Evolutionary conservation across 2,888 invertebrate genomes (phyloP).

Genomic region (Polymixis flavicincta): DNA sequence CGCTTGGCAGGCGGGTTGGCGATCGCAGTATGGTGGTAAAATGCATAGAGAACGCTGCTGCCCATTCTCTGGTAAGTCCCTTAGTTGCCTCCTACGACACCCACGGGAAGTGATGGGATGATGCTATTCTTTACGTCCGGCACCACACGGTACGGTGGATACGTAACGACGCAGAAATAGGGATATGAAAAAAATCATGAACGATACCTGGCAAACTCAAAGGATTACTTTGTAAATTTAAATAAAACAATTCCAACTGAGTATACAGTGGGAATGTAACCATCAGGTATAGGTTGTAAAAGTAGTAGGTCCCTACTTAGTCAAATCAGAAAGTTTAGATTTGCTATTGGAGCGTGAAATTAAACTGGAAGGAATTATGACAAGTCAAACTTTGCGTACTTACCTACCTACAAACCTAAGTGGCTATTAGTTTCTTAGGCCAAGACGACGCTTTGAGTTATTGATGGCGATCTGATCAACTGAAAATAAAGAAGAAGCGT

Average conservation of each 20-base stretch:
- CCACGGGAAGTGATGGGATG: no score
- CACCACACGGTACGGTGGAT: no score
- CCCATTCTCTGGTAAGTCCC: no score
- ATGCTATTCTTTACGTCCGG: no score
- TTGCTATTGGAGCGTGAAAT: conserved; percentile 19
- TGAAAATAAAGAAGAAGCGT: no score
- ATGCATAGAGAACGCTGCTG: no score
- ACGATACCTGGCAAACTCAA: background rate
- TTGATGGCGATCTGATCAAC: background rate
- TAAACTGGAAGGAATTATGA: conserved; percentile 8
- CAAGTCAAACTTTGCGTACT: background rate
- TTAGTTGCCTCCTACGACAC: no score
- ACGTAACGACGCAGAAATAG: background rate
- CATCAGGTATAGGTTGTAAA: background rate
- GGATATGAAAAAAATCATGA: background rate
- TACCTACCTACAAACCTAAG: background rate
- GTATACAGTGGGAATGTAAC: background rate
- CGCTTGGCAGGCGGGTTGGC: no score
- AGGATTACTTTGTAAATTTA: background rate
- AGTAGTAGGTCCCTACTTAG: background rate
- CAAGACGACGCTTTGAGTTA: background rate
- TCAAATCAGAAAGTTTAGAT: conserved; percentile 12
- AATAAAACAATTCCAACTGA: background rate
- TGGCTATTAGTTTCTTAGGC: background rate
- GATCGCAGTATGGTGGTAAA: no score